These are phyloP conservation scores for Neodontobutis hainanensis DNA, from an alignment of 2,113 vertebrate genomes.

Conservation along the genomic window DNA sequence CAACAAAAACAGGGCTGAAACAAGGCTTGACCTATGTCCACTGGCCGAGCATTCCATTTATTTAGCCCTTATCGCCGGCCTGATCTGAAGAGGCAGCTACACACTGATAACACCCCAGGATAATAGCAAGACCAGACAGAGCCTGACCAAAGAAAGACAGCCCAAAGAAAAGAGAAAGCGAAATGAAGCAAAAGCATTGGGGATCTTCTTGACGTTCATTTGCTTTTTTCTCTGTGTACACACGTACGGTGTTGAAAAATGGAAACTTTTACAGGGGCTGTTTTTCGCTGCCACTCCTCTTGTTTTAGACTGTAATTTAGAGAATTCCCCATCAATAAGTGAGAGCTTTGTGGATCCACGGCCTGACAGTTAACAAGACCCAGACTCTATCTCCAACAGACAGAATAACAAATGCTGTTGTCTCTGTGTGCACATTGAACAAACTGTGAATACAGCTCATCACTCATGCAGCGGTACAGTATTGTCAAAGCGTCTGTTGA, in stretches of 20 bases:
- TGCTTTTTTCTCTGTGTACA: slow-evolving; percentile 54
- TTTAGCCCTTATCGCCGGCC: slow-evolving; percentile 72
- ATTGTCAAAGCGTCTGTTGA: slow-evolving; percentile 43
- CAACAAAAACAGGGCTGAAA: slow-evolving; percentile 60
- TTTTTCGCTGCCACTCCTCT: slow-evolving; percentile 54
- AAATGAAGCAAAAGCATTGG: slow-evolving; percentile 73
- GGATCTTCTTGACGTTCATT: slow-evolving; percentile 66
- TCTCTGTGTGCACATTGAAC: slow-evolving; percentile 54
- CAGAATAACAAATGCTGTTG: slow-evolving; percentile 67
- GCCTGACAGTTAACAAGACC: slow-evolving; percentile 76
- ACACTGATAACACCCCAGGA: slow-evolving; percentile 76
- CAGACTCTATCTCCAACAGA: slow-evolving; percentile 69
- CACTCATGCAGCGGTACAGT: slow-evolving; percentile 57
- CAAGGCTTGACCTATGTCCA: slow-evolving; percentile 77
- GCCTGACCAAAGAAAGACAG: slow-evolving; percentile 64
- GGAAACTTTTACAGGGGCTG: slow-evolving; percentile 69
- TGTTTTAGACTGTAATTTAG: slow-evolving; percentile 75
- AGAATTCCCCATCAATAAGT: slow-evolving; percentile 75
- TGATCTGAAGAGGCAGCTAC: slow-evolving; percentile 76
- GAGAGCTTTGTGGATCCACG: slow-evolving; percentile 70
- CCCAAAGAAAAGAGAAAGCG: slow-evolving; percentile 58
- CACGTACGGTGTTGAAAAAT: slow-evolving; percentile 60
- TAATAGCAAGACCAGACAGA: slow-evolving; percentile 74
- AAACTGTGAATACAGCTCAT: slow-evolving; percentile 62
- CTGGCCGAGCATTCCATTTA: slow-evolving; percentile 76